These are phyloP conservation scores for Ichneumon xanthorius DNA, from an alignment of 2,888 invertebrate species.

Conservation along the genomic window DNA sequence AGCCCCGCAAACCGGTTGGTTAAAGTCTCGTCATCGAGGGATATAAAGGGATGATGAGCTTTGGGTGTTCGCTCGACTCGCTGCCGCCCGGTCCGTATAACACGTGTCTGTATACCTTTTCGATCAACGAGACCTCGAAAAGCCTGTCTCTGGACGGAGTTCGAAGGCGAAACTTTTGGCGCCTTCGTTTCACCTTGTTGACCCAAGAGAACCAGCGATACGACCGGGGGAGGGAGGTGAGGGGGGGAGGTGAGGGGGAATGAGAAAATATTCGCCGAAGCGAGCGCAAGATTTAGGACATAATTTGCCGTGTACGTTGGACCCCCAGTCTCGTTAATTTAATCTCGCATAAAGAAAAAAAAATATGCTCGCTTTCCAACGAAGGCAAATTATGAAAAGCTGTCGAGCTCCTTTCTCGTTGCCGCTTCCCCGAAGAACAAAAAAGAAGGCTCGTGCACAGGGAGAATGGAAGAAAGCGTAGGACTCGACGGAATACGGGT, in stretches of 20 bases:
- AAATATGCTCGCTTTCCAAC: conserved; percentile 25
- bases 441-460: conserved; percentile 38
- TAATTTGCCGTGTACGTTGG: conserved; percentile 16
- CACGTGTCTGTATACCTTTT: not conserved
- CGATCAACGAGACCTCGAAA: not conserved
- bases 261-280: not conserved
- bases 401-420: not conserved
- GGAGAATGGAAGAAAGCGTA: conserved; percentile 27
- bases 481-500: conserved; percentile 1
- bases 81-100: not conserved
- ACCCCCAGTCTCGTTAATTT: conserved; percentile 38
- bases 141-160: not conserved
- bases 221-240: not conserved
- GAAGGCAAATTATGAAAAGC: conserved; percentile 33
- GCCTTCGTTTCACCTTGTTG: conserved; percentile 2
- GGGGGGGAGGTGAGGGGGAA: not conserved
- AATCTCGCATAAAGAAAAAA: conserved; percentile 40
- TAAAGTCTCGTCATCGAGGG: conserved; percentile 24
- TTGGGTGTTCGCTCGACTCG: not conserved
- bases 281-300: conserved; percentile 32
- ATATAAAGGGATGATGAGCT: conserved; percentile 26
- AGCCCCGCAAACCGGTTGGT: conserved; percentile 2
- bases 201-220: not conserved
- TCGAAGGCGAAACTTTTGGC: not conserved
- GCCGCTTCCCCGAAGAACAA: conserved; percentile 28